Percentiles rank a stretch among this genome's conserved stretches.
Evolutionary conservation across 2,888 invertebrate genomes (phyloP).

Genomic region (Physocephala rufipes): DNA sequence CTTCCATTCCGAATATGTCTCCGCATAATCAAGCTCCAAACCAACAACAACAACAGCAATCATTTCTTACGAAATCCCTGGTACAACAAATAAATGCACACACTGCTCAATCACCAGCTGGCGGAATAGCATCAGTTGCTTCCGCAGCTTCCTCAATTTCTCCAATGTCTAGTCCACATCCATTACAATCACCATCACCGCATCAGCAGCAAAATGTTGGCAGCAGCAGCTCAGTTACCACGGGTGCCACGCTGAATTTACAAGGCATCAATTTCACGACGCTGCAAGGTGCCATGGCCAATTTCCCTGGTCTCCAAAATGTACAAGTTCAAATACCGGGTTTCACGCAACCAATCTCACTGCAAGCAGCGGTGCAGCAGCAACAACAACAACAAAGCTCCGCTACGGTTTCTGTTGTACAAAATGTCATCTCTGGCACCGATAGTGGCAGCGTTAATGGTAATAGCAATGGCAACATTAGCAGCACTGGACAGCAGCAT

Average conservation of each 20-base stretch:
- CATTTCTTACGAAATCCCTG: conserved; percentile 59
- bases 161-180: conserved; percentile 71
- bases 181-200: conserved; percentile 64
- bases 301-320: conserved; percentile 77
- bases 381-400: conserved; percentile 39
- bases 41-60: conserved; percentile 48
- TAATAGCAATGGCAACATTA: conserved; percentile 29
- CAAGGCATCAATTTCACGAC: conserved; percentile 80
- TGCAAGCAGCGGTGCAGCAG: conserved; percentile 63
- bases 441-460: conserved; percentile 24
- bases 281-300: conserved; percentile 70
- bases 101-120: conserved; percentile 58
- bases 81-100: conserved; percentile 45
- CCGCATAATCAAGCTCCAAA: conserved; percentile 55
- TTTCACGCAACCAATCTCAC: conserved; percentile 84
- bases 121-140: conserved; percentile 32
- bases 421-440: conserved; percentile 9
- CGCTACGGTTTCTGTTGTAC: conserved; percentile 44
- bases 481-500: conserved; percentile 20
- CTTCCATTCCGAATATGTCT: conserved; percentile 61
- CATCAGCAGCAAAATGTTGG: conserved; percentile 50
- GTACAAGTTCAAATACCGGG: conserved; percentile 82
- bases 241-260: conserved; percentile 67
- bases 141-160: conserved; percentile 65
- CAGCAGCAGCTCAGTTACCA: conserved; percentile 48